Evolutionary conservation across 2,113 vertebrate genomes (phyloP), one percentile per base, ranked within the genome.

Genomic region (Hepsetus odoe): DNA sequence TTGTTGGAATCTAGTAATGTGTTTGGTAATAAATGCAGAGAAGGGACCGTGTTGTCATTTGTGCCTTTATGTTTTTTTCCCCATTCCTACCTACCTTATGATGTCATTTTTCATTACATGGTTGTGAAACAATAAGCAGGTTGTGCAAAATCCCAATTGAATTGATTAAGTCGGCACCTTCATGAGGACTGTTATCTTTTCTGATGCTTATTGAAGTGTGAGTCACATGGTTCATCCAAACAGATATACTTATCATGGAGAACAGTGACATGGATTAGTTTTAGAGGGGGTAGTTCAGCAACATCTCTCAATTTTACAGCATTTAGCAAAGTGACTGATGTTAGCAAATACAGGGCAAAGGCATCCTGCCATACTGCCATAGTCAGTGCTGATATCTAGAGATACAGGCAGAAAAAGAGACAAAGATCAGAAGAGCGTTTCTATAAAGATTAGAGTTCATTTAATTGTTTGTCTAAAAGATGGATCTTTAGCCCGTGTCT

Each of bases 21-120:
- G 49, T 1, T n/a, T 76, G 22, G 56, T 55, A 55, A 76, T 76
- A 76, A 76, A 76, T 53, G 24, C 30, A 66, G 32, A 67, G 46
- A 67, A 53, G 64, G 46, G 16, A 38, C 12, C 35, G 22, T 65
- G 12, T 65, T 65, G 32, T 38, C 1, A 13, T 53, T 53, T 46
- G 28, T 65, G 46, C 53, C 42, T 65, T n/a, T 58, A 9, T 58
- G 32, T 8, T 73, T 22, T 12, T 49, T 18, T 12, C 6, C 33
- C 20, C 2, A n/a, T 24, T 33, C 40, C 14, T 58, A 40, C 9
- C 18, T 33, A 1, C 9, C 20, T 59, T 24, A 55, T 38, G 11
- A 70, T 22, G 38, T 62, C 56, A 78, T 68, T 42, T n/a, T 44
- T 44, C 4, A 77, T 67, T 26, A 42, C 18, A 71, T 62, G 30